phyloP scores from a whole-genome alignment of 2,888 invertebrate species.

The Diadegma fenestrale region DNA sequence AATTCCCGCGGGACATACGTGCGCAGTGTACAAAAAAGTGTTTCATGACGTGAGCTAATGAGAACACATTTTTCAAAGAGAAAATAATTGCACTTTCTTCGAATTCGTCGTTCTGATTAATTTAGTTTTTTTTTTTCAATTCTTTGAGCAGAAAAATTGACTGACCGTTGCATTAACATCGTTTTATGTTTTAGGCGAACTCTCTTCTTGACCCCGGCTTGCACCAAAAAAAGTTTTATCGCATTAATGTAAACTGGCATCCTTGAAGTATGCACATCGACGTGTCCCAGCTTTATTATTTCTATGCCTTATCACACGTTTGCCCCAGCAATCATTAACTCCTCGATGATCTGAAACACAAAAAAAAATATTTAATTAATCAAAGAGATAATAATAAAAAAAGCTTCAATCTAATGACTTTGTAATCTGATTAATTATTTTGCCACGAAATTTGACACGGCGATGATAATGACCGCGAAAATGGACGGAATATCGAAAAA shows the following conservation, averaged over 20 bases:
- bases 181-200: constrained; percentile 59
- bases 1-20: constrained; percentile 20
- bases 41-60: constrained; percentile 30
- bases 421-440: too few relatives aligned
- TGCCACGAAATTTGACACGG: background rate
- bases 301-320: constrained; percentile 83
- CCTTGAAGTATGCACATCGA: constrained; percentile 81
- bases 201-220: constrained; percentile 36
- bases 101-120: constrained; percentile 33
- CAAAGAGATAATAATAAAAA: background rate
- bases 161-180: constrained; percentile 63
- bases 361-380: constrained; percentile 11
- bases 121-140: constrained; percentile 28
- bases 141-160: constrained; percentile 48
- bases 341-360: constrained; percentile 79
- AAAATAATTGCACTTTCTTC: constrained; percentile 48
- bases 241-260: constrained; percentile 79
- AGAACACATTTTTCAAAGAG: constrained; percentile 37
- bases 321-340: constrained; percentile 77
- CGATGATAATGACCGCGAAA: background rate
- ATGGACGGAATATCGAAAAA: background rate
- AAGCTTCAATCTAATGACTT: too few relatives aligned
- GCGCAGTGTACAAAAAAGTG: constrained; percentile 17
- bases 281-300: constrained; percentile 81
- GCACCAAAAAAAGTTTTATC: constrained; percentile 72